A percentile compares a stretch with the other conserved stretches of the same genome.
These are phyloP conservation scores for Sussaba pulchella DNA, from an alignment of 2,888 invertebrate genomes.

Conservation along the genomic window DNA sequence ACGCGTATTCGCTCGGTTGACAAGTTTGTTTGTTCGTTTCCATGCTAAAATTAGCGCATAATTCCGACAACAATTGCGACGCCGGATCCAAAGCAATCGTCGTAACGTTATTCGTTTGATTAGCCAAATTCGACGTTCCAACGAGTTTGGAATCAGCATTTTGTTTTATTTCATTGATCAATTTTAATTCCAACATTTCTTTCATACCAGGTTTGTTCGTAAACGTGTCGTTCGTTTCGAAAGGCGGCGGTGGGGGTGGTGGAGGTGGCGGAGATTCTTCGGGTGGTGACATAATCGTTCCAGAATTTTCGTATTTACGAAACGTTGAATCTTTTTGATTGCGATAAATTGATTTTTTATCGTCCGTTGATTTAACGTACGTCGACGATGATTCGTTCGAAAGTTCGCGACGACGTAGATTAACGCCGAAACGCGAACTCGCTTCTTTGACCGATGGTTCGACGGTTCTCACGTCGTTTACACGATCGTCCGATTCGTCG, in stretches of 20 bases:
- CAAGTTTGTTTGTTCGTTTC: conserved; percentile 85
- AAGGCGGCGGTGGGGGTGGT: conserved; percentile 84
- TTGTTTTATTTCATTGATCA: conserved; percentile 94
- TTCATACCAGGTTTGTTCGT: conserved; percentile 88
- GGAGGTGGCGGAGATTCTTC: conserved; percentile 82
- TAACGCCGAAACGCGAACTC: conserved; percentile 90
- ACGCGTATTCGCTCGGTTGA: conserved; percentile 78
- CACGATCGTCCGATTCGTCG: conserved; percentile 81
- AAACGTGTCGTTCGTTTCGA: conserved; percentile 77
- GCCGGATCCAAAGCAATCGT: conserved; percentile 89
- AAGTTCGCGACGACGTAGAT: conserved; percentile 88
- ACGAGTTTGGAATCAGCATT: conserved; percentile 89
- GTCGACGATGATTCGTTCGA: conserved; percentile 83
- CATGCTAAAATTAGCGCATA: conserved; percentile 93
- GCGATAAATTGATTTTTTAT: conserved; percentile 81
- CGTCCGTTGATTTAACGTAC: conserved; percentile 84
- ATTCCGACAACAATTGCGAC: conserved; percentile 92
- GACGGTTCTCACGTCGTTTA: conserved; percentile 86
- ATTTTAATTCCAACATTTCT: conserved; percentile 92
- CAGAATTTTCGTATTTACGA: conserved; percentile 82
- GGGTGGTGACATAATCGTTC: conserved; percentile 84
- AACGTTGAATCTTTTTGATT: conserved; percentile 81
- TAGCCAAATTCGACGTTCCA: conserved; percentile 75
- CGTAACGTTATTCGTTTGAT: conserved; percentile 69
- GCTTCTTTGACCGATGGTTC: conserved; percentile 91